Conservation (phyloP, 2,113 vertebrate genomes). For the Ictalurus punctatus region DNA sequence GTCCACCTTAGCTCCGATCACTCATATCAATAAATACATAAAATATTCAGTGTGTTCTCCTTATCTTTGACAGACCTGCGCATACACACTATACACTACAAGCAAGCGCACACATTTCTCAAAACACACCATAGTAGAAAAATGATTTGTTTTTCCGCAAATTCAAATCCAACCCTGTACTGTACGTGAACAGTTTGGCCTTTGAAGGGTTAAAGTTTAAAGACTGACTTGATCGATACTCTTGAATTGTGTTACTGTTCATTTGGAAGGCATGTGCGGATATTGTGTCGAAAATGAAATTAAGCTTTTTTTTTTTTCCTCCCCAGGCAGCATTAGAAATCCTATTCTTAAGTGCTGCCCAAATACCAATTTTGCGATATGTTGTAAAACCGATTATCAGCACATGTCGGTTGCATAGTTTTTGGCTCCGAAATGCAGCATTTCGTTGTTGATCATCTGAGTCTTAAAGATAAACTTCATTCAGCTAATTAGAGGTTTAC, state of each 20-base stretch:
- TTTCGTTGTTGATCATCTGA: slow-evolving; percentile 18
- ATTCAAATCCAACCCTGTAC: neutral
- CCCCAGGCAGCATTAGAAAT: neutral
- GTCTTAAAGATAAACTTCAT: neutral
- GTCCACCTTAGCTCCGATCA: slow-evolving; percentile 63
- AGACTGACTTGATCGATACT: neutral
- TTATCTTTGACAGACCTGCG: slow-evolving; percentile 39
- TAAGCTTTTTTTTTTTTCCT: neutral
- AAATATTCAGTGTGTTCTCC: slow-evolving; percentile 59
- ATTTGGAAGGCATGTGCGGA: slow-evolving; percentile 1
- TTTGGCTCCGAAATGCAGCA: slow-evolving; percentile 27
- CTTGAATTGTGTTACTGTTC: neutral
- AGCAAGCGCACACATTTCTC: slow-evolving; percentile 33
- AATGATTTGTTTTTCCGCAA: slow-evolving; percentile 31
- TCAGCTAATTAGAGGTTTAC: neutral
- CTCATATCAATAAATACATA: slow-evolving; percentile 66
- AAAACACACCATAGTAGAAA: slow-evolving; percentile 28
- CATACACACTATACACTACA: slow-evolving; percentile 36
- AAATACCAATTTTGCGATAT: neutral
- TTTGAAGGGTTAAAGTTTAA: neutral
- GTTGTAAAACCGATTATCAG: neutral
- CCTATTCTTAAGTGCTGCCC: neutral
- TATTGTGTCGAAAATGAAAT: slow-evolving; percentile 3
- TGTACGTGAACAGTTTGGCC: neutral
- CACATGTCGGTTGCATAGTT: slow-evolving; percentile 38